Conservation (phyloP, 2,797 vertebrate genomes). For the Microctenopoma steveboyesi region DNA sequence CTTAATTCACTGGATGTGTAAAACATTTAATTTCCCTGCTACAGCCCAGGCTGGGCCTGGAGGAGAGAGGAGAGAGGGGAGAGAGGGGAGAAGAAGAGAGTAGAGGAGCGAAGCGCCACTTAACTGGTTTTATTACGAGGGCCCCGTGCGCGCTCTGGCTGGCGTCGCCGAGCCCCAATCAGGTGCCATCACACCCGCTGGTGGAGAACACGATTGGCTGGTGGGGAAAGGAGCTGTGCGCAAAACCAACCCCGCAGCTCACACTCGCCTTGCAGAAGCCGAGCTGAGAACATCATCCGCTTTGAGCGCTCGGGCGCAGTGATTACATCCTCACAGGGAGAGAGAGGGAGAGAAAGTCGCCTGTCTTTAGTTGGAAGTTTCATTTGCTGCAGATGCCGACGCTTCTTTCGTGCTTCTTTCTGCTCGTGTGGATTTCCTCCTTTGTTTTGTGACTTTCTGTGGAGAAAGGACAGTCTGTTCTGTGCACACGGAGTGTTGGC, state of each 20-base stretch:
- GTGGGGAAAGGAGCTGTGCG: conserved; percentile 87
- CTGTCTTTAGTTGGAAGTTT: conserved; percentile 29
- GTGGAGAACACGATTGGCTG: conserved; percentile 80
- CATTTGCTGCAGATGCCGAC: conserved; percentile 18
- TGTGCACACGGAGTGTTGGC: conserved; percentile 65
- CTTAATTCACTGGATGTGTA: conserved; percentile 75
- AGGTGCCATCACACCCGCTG: conserved; percentile 76
- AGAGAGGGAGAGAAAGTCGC: conserved; percentile 57
- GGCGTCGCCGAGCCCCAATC: conserved; percentile 83
- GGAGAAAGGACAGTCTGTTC: conserved; percentile 62
- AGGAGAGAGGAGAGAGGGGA: conserved; percentile 41
- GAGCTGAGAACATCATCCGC: conserved; percentile 87
- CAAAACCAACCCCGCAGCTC: conserved; percentile 89
- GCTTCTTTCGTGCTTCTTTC: not conserved
- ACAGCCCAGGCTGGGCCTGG: conserved; percentile 54
- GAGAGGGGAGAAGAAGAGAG: conserved; percentile 25
- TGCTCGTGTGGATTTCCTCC: conserved; percentile 57
- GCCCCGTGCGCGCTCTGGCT: conserved; percentile 71
- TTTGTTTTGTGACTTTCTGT: conserved; percentile 67
- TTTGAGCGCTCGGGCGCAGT: conserved; percentile 75
- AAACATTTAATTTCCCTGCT: conserved; percentile 79
- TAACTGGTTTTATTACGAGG: conserved; percentile 79
- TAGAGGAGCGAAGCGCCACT: conserved; percentile 60
- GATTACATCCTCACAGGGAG: conserved; percentile 63
- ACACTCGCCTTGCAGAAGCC: conserved; percentile 90